Evolutionary conservation across 2,113 vertebrate species (phyloP), one percentile per base, ranked within the genome.

Genomic region (Amazona guildingii): DNA sequence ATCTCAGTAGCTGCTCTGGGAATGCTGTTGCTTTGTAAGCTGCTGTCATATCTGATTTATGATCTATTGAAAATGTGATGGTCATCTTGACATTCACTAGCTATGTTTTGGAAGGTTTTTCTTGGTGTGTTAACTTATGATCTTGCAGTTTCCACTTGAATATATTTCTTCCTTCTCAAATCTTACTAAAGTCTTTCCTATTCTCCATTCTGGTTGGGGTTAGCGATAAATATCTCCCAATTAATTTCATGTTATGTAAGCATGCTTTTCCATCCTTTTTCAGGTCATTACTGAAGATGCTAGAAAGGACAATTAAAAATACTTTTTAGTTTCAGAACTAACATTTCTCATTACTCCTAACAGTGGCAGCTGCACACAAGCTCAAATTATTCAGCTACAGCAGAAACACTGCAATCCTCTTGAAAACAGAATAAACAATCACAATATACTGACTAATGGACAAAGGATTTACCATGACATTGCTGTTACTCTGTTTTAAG

Each of bases 391-490:
- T 79, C 57, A 87, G 27, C 52, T 75, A 27, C 9, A n/a, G 24
- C 10, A 77, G 77, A 92, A 95, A 90, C 54, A 75, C 4, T 35
- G 18, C 51, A 61, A 28, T 61, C n/a, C 37, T 81, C 54, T 74
- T 52, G 75, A 84, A 83, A 62, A 12, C 2, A 82, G 82, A 89
- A 86, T 75, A 76, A 97, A 91, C 77, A 86, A 37, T 66, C 62
- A 62, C 18, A 82, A 13, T 48, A 64, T 64, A 37, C 62, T 92
- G 86, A 84, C 55, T 77, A 85, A 92, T 23, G 13, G 55, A 14
- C 15, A 61, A 62, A 83, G n/a, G n/a, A 48, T 90, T 86, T 90
- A 44, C 31, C 11, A 17, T 64, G 39, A n/a, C 5, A 11, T 14
- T 39, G 21, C 33, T 63, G 10, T 63, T 82, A 66, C 9, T 24